Percentiles rank a stretch among this genome's conserved stretches.
Evolutionary conservation across 2,888 invertebrate genomes (phyloP).

Genomic region (Chironomus riparius): DNA sequence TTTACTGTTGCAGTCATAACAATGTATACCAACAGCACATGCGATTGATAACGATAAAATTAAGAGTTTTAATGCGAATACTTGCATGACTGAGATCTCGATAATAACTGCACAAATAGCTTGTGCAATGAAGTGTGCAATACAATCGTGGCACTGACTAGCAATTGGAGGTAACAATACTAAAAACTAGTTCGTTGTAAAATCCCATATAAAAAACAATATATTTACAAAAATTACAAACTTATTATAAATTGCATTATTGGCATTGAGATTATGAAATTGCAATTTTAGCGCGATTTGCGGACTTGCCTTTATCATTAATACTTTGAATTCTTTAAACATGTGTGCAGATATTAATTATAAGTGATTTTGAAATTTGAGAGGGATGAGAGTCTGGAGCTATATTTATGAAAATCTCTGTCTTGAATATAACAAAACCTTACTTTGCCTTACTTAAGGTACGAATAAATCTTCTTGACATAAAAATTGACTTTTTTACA

Average conservation of each 20-base stretch:
- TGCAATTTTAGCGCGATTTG: too few relatives aligned
- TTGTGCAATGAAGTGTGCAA: neutral
- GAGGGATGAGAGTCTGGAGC: too few relatives aligned
- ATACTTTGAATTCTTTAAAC: too few relatives aligned
- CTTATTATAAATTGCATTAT: neutral
- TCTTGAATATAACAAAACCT: too few relatives aligned
- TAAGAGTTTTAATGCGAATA: neutral
- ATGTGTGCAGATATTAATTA: too few relatives aligned
- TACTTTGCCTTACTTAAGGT: too few relatives aligned
- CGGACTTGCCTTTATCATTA: too few relatives aligned
- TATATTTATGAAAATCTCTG: too few relatives aligned
- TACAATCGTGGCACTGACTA: neutral
- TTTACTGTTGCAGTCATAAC: conserved; percentile 2
- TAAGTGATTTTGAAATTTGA: too few relatives aligned
- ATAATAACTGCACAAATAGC: neutral
- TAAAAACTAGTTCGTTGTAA: neutral
- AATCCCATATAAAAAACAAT: neutral
- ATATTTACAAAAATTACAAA: neutral
- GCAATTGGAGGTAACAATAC: neutral
- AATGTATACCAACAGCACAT: neutral
- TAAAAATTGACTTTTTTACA: too few relatives aligned
- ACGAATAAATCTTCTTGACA: too few relatives aligned
- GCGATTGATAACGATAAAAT: neutral
- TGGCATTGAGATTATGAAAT: neutral
- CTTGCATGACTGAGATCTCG: neutral